A percentile compares a stretch with the other conserved stretches of the same genome.
phyloP scores from a whole-genome alignment of 2,113 vertebrate genomes.

The pig (Sus scrofa) region DNA sequence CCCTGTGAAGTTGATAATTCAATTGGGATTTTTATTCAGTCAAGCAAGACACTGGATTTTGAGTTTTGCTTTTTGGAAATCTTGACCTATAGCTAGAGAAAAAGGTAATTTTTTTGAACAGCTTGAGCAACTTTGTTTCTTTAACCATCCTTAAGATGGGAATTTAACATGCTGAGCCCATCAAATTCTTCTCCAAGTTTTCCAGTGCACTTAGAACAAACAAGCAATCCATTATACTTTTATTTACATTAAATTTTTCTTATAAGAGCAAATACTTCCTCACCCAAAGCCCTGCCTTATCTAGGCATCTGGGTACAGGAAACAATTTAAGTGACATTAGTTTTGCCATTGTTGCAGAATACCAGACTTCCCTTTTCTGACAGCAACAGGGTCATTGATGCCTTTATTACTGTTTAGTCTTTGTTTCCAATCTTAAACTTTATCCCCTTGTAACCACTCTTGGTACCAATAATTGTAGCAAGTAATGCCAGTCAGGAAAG shows the following conservation, averaged over 20 bases:
- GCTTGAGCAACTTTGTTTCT: slow-evolving; percentile 22
- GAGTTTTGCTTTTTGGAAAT: slow-evolving; percentile 11
- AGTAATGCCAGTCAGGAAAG: neutral
- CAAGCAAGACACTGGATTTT: neutral
- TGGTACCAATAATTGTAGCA: neutral
- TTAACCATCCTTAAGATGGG: neutral
- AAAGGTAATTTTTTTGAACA: neutral
- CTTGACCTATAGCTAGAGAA: neutral
- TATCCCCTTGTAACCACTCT: neutral
- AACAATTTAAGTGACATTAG: neutral
- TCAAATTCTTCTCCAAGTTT: neutral
- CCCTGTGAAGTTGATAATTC: neutral
- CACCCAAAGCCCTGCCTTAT: neutral
- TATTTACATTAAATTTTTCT: slow-evolving; percentile 18
- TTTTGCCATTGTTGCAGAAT: neutral
- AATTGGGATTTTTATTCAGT: neutral
- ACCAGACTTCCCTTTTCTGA: neutral
- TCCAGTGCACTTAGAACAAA: neutral
- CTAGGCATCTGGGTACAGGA: neutral
- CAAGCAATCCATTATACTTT: neutral
- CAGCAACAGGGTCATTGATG: neutral
- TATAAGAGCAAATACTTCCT: neutral
- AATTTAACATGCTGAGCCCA: neutral
- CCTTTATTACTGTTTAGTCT: slow-evolving; percentile 1
- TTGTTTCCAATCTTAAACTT: slow-evolving; percentile 33